These are phyloP conservation scores for Pelochelys cantorii DNA, from an alignment of 2,797 vertebrate species.

Conservation along the genomic window DNA sequence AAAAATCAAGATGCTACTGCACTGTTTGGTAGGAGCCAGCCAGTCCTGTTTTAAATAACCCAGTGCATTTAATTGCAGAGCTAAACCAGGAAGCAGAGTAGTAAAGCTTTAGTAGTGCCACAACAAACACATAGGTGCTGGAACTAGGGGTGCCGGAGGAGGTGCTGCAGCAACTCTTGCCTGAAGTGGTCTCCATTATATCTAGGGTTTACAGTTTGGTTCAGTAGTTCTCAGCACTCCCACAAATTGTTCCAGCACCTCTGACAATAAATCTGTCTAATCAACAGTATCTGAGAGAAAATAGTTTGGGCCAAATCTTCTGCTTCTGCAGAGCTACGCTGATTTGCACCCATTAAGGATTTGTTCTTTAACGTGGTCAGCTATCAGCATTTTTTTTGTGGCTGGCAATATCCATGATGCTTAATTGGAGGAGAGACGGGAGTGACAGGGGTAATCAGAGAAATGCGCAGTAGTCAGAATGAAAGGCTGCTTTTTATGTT, in stretches of 20 bases:
- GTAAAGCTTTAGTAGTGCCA: not conserved
- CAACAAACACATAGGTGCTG: not conserved
- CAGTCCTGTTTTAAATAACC: not conserved
- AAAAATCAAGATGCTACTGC: not conserved
- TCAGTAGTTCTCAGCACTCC: no score
- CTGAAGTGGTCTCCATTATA: no score
- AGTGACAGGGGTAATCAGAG: not conserved
- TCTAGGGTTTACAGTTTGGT: no score
- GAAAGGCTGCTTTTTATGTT: not conserved
- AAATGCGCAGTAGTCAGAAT: not conserved
- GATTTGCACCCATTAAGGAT: not conserved
- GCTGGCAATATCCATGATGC: not conserved
- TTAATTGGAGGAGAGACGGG: accelerated
- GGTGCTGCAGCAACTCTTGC: no score
- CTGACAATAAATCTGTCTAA: not conserved
- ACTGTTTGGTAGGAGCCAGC: not conserved
- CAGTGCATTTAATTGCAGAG: not conserved
- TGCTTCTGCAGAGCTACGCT: not conserved
- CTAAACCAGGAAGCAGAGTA: accelerated
- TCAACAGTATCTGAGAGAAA: not conserved
- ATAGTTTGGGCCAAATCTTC: not conserved
- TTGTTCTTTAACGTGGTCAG: not conserved
- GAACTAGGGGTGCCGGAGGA: no score
- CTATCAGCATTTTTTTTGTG: not conserved
- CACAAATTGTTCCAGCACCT: no score